Evolutionary conservation across 92 coral and sea anemone species (phyloP), one percentile per base, ranked within the genome.

Genomic region (Palythoa grandiflora): DNA sequence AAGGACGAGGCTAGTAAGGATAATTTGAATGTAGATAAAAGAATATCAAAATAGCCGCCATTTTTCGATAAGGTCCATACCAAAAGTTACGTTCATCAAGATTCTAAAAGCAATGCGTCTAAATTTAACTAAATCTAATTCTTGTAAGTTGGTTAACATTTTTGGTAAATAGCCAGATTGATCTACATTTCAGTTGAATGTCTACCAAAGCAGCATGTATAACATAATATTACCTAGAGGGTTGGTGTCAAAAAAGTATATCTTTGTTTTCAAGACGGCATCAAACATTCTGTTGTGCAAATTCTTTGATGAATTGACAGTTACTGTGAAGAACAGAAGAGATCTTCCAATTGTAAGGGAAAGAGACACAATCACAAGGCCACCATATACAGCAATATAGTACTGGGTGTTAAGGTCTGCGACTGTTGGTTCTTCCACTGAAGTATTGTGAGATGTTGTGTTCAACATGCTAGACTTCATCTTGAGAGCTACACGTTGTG

Each of bases 191-290:
- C 9, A 59, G 65, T 59, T 12, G 19, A 59, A 59, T 44, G 65
- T 14, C 16, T 3, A 59, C 16, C 65, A 59, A 17, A 3, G 6
- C 60, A 9, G 14, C 4, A 47, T 17, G 38, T n/a, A 10, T 3
- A 78, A 15, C 84, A 86, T 3, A 78, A 15, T 71, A 86, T 71
- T 84, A 94, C 98, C 98, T 21, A 90, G 74, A n/a, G 97, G 96
- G 76, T 96, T 95, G 9, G 98, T 95, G 87, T 96, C 99, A 73
- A 96, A 96, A 91, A 96, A 96, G 92, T 95, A 95, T 52, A 91
- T 66, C 12, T 94, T 93, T 17, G 96, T 94, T 79, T 96, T 89
- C 20, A 96, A 84, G 5, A 96, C 89, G 39, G 96, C 92, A 70
- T 92, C 88, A 77, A 95, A 95, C 98, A 96, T 95, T 16, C 83